A percentile compares a stretch with the other conserved stretches of the same genome.
Evolutionary conservation across 2,113 vertebrate species (phyloP).

Genomic region (Clarias macrocephalus): DNA sequence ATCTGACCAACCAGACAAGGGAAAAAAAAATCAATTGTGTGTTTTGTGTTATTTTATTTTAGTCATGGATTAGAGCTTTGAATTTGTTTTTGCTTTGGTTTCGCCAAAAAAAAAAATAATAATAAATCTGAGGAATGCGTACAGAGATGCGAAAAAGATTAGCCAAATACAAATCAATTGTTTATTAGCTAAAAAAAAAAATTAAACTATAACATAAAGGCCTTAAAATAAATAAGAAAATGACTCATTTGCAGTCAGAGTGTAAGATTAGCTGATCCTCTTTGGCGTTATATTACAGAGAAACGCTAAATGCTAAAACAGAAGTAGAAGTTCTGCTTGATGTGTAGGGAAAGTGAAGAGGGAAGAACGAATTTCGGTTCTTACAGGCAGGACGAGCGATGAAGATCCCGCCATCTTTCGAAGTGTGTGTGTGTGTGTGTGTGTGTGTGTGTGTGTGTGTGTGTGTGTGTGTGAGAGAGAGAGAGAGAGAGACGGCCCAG

Average conservation of each 20-base stretch:
- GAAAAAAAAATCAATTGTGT: constrained; percentile 65
- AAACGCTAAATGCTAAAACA: neutral
- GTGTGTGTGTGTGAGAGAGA: neutral
- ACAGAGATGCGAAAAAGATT: neutral
- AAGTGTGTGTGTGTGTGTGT: constrained; percentile 13
- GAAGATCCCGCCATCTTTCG: constrained; percentile 64
- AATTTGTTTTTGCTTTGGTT: constrained; percentile 37
- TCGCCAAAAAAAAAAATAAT: neutral
- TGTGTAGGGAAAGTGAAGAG: constrained; percentile 55
- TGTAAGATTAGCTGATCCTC: neutral
- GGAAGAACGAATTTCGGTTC: constrained; percentile 48
- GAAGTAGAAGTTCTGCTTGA: constrained; percentile 60
- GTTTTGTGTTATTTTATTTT: constrained; percentile 70
- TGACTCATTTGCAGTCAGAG: neutral
- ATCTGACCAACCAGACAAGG: constrained; percentile 61
- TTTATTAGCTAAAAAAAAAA: neutral
- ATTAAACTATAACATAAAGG: neutral
- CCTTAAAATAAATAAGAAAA: too few relatives aligned
- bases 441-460: too few relatives aligned
- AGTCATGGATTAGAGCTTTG: constrained; percentile 62
- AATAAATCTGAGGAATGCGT: neutral
- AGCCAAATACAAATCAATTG: neutral
- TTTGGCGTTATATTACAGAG: neutral
- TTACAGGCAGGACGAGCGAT: constrained; percentile 62
- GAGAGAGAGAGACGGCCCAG: constrained; percentile 70